Percentiles rank a stretch among this genome's conserved stretches.
phyloP scores from a whole-genome alignment of 2,797 vertebrate species.

The Balearica regulorum region DNA sequence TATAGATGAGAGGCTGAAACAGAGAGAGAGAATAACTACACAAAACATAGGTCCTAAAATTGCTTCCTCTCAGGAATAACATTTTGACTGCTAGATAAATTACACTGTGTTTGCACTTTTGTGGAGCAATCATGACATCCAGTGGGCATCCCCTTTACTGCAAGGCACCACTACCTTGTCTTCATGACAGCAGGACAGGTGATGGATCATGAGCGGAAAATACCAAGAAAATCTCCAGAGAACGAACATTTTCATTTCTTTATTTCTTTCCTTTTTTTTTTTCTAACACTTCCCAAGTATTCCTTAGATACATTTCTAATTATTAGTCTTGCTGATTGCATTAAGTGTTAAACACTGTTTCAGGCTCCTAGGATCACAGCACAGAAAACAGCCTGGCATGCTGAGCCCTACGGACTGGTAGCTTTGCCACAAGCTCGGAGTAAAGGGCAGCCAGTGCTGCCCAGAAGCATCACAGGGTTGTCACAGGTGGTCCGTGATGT shows the following conservation, averaged over 20 bases:
- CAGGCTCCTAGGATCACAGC: not conserved
- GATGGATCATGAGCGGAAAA: not conserved
- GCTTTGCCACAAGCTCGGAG: not conserved
- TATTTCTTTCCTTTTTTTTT: not conserved
- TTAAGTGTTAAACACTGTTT: not conserved
- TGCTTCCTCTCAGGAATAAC: slow-evolving; percentile 14
- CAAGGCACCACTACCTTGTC: not conserved
- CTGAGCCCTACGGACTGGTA: not conserved
- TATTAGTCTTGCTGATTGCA: not conserved
- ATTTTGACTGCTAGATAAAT: slow-evolving; percentile 69
- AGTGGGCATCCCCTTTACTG: slow-evolving; percentile 48
- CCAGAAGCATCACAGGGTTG: not conserved
- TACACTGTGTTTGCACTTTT: slow-evolving; percentile 4
- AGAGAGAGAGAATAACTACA: not conserved
- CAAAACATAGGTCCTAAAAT: not conserved
- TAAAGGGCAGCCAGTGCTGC: not conserved
- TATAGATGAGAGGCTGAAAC: not conserved
- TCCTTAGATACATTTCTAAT: not conserved
- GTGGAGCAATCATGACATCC: slow-evolving; percentile 54
- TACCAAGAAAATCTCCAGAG: not conserved
- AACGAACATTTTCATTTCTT: not conserved
- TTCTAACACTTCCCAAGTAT: not conserved
- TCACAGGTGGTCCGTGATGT: not conserved
- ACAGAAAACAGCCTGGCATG: not conserved
- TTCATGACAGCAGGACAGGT: not conserved